Percentiles rank a stretch among this genome's conserved stretches.
Evolutionary conservation across 92 coral and sea anemone species (phyloP).

Genomic region (Blastomussa wellsi): DNA sequence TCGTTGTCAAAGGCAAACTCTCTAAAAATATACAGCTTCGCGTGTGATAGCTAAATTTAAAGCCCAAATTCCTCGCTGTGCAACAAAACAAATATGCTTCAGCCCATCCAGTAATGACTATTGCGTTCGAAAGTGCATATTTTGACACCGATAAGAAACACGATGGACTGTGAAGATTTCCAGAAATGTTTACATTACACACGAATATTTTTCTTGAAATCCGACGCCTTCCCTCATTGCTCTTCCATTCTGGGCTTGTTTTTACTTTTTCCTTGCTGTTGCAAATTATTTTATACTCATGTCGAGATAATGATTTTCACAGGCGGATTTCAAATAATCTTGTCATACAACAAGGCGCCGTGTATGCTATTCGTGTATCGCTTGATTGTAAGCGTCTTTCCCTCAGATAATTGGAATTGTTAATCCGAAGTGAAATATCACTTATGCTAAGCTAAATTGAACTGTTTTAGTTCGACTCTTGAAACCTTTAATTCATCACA

Average conservation of each 20-base stretch:
- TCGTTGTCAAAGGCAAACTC: constrained; percentile 11
- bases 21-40: not conserved
- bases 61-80: not conserved
- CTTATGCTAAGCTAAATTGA: not conserved
- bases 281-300: constrained; percentile 33
- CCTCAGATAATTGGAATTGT: not conserved
- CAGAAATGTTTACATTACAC: constrained; percentile 48
- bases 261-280: constrained; percentile 2
- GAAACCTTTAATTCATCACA: constrained; percentile 36
- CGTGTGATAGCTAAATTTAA: not conserved
- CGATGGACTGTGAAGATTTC: constrained; percentile 18
- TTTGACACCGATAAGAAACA: constrained; percentile 13
- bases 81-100: not conserved
- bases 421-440: not conserved
- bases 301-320: constrained; percentile 37
- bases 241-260: constrained; percentile 3
- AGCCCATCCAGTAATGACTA: not conserved
- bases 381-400: not conserved
- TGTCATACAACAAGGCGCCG: constrained; percentile 7
- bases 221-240: constrained; percentile 22
- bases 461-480: constrained; percentile 8
- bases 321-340: constrained; percentile 40
- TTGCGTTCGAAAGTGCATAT: not conserved
- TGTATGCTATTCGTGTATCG: not conserved
- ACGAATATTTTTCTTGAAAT: constrained; percentile 23